Conservation (phyloP, 2,113 vertebrate genomes). For the Cryptomyrus ogoouensis region DNA sequence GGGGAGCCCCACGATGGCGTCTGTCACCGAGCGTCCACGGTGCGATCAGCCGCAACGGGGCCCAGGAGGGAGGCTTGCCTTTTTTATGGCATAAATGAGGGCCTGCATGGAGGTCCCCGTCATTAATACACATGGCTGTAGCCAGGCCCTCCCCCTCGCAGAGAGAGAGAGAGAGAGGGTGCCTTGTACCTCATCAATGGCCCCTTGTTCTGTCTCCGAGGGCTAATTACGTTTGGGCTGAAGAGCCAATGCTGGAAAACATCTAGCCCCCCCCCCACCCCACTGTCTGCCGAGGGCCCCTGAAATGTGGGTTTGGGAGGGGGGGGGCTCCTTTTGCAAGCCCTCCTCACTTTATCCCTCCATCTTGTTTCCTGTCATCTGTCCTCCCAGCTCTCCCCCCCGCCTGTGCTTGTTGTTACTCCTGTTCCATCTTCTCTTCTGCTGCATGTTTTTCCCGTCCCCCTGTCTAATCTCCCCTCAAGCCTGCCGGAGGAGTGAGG, state of each 20-base stretch:
- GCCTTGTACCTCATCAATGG: conserved; percentile 81
- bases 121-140: conserved; percentile 22
- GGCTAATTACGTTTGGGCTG: conserved; percentile 80
- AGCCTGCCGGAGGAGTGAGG: neutral
- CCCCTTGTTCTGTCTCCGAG: conserved; percentile 78
- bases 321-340: neutral
- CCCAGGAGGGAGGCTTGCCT: neutral
- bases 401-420: neutral
- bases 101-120: conserved; percentile 22
- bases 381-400: neutral
- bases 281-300: conserved; percentile 36
- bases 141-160: neutral
- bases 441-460: neutral
- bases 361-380: neutral
- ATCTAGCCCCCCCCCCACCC: conserved; percentile 59
- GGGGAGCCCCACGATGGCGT: neutral
- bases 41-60: neutral
- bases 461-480: neutral
- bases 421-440: neutral
- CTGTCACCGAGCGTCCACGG: neutral
- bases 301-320: neutral
- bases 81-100: neutral
- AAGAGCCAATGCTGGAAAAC: conserved; percentile 77
- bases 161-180: conserved; percentile 33
- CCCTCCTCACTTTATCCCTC: neutral